Evolutionary conservation across 2,113 vertebrate genomes (phyloP).

Genomic region (Nibea albiflora): DNA sequence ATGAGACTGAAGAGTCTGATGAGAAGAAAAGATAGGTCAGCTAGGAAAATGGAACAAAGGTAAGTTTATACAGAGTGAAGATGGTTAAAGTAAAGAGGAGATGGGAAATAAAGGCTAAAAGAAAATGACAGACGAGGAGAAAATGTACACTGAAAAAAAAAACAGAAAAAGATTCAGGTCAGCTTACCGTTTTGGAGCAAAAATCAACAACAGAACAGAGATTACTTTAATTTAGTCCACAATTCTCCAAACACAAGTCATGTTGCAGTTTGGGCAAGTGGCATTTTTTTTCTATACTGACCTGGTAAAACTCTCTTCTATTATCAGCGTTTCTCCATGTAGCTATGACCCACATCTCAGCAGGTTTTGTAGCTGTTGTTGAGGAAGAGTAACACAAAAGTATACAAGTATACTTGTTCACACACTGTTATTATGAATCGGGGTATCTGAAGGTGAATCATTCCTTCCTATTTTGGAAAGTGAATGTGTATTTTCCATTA

Average conservation of each 20-base stretch:
- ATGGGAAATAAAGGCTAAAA: neutral
- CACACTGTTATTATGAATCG: neutral
- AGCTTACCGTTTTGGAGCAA: neutral
- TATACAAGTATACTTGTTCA: neutral
- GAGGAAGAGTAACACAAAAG: neutral
- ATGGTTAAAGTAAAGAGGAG: neutral
- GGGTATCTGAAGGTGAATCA: neutral
- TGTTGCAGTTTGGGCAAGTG: neutral
- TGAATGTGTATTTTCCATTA: neutral
- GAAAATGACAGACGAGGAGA: neutral
- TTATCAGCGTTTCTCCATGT: neutral
- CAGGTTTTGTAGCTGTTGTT: neutral
- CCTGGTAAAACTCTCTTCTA: neutral
- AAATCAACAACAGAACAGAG: neutral
- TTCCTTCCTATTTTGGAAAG: neutral
- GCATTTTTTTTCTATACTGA: neutral
- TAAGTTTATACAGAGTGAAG: neutral
- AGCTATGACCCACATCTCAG: too few relatives aligned
- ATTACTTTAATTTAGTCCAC: neutral
- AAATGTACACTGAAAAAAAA: neutral
- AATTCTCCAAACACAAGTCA: neutral
- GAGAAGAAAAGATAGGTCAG: neutral
- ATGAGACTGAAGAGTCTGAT: neutral
- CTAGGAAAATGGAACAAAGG: neutral
- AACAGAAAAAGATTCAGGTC: neutral